Evolutionary conservation across 2,797 vertebrate genomes (phyloP), one percentile per base, ranked within the genome.

Genomic region (Antennarius maculatus): DNA sequence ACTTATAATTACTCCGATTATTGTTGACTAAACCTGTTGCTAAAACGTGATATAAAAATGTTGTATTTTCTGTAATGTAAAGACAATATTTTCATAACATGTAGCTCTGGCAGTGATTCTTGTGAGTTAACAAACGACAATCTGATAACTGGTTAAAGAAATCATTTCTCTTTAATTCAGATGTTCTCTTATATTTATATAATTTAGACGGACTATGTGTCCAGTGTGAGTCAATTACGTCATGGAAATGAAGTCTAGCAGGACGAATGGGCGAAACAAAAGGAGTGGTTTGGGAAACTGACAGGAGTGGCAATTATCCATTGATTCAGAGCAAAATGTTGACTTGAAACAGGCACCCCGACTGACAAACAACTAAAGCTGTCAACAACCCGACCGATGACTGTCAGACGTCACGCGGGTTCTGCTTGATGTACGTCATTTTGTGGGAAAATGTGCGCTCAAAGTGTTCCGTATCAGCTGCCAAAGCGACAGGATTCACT

Each of bases 201-300:
- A 5, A 46, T 64, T 65, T 54, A 54, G 49, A 74, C 47, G 46
- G 43, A 45, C 56, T 76, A 8, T 63, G 84, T 77, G 80, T 83
- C 79, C 77, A 82, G 66, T 86, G 53, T 82, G 50, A 70, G 71
- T 84, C 86, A 89, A 88, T 93, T 91, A 94, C 93, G 92, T 94
- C 92, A 94, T 93, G 93, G 92, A 94, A 93, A 88, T 86, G 77
- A 90, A 86, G 89, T 92, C 87, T 88, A 80, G 85, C 73, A 78
- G 76, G 71, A 86, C 75, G 75, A 91, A 72, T 79, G 76, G 84
- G 81, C 76, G 87, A 92, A 88, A 93, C 92, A 93, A 93, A 91
- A 91, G 88, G 1, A 66, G 57, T 70, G 63, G 47, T n/a, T 31
- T 71, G 28, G 31, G 1, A 9, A 12, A 8, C 31, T 12, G 46